Conservation (phyloP, 2,113 vertebrate species). For the Atherinomorus stipes region DNA sequence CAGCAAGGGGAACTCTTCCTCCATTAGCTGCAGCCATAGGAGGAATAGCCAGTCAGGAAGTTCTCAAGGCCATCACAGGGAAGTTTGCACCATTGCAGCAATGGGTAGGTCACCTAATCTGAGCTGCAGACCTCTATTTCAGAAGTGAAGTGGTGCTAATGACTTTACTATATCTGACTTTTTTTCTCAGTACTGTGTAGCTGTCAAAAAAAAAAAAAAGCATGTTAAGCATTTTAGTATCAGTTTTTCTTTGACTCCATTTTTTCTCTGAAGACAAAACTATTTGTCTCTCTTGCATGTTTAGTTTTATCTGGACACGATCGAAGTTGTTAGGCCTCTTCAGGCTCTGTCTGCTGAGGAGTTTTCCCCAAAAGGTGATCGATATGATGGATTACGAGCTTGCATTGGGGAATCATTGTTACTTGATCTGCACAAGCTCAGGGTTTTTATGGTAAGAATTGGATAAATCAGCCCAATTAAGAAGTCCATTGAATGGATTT, state of each 20-base stretch:
- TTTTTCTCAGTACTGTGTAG: neutral
- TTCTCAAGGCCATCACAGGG: constrained; percentile 95
- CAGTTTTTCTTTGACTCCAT: neutral
- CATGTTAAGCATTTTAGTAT: neutral
- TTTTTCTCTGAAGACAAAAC: neutral
- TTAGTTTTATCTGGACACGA: constrained; percentile 93
- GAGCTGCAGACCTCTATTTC: neutral
- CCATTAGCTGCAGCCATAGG: constrained; percentile 93
- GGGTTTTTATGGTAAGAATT: constrained; percentile 92
- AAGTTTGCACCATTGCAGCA: constrained; percentile 98
- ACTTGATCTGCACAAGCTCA: constrained; percentile 89
- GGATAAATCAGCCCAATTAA: constrained; percentile 64
- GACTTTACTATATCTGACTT: no score
- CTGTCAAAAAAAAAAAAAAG: no score
- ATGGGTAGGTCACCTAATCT: constrained; percentile 86
- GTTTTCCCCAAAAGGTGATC: constrained; percentile 91
- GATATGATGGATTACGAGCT: constrained; percentile 93
- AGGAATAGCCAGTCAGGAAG: constrained; percentile 95
- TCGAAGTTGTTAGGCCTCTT: constrained; percentile 87
- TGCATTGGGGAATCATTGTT: constrained; percentile 93
- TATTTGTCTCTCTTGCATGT: constrained; percentile 7
- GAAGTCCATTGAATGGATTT: neutral
- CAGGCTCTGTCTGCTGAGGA: constrained; percentile 86
- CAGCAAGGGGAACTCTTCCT: constrained; percentile 88
- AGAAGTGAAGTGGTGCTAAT: neutral